Conservation (phyloP, 2,888 invertebrate species). For the Pimpla rufipes region DNA sequence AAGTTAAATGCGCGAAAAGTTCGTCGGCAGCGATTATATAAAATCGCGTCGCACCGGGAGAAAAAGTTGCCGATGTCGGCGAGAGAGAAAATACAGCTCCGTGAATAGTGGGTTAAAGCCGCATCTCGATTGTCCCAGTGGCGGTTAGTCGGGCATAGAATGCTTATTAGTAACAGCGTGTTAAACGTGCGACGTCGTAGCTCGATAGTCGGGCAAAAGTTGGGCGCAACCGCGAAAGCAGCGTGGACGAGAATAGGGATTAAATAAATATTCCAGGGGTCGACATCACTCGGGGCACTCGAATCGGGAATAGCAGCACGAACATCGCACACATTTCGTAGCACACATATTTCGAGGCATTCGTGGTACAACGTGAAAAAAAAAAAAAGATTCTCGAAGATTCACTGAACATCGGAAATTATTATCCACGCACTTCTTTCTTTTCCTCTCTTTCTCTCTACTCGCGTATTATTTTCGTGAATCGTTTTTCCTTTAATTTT, state of each 20-base stretch:
- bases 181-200: too few species aligned
- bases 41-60: background rate
- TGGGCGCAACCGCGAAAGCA: too few species aligned
- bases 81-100: too few species aligned
- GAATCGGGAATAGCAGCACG: conserved; percentile 41
- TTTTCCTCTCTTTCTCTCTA: conserved; percentile 4
- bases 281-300: conserved; percentile 49
- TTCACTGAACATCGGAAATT: conserved; percentile 12
- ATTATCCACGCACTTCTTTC: conserved; percentile 46
- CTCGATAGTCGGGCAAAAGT: too few species aligned
- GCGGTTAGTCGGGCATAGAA: too few species aligned
- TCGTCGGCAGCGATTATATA: background rate
- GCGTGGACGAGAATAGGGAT: background rate
- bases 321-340: conserved; percentile 38
- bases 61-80: too few species aligned
- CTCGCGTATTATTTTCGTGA: background rate
- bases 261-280: background rate
- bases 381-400: conserved; percentile 3
- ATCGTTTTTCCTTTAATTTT: background rate
- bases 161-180: too few species aligned
- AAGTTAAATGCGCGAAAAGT: background rate
- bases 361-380: background rate
- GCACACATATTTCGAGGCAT: conserved; percentile 32
- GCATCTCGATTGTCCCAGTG: too few species aligned
- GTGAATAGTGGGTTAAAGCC: too few species aligned